These are phyloP conservation scores for Xyrichtys novacula DNA, from an alignment of 2,797 vertebrate genomes.

Conservation along the genomic window DNA sequence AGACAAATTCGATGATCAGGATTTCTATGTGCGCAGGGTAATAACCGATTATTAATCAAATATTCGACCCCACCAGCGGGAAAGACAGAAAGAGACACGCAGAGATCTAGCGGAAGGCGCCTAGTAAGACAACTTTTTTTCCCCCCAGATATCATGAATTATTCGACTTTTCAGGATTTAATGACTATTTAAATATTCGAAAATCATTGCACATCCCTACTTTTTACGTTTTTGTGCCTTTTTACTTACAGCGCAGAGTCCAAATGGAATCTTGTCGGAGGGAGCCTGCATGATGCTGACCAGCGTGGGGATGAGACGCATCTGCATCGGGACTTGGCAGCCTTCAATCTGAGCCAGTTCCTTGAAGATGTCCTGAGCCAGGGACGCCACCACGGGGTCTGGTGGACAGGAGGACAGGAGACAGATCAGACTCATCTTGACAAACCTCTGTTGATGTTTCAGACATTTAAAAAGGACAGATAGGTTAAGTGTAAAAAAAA, in stretches of 20 bases:
- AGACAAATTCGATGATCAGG: neutral
- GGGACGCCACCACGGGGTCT: constrained; percentile 98
- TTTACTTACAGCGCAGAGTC: constrained; percentile 94
- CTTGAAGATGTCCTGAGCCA: constrained; percentile 99
- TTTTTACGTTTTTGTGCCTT: neutral
- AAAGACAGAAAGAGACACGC: no score
- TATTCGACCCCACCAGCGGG: no score
- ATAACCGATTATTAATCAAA: no score
- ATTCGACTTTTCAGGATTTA: no score
- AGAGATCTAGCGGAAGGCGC: no score
- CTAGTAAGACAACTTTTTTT: no score
- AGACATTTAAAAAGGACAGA: no score
- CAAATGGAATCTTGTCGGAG: constrained; percentile 95
- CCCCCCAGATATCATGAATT: no score
- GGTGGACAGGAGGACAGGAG: constrained; percentile 32
- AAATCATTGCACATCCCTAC: no score
- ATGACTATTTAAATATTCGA: no score
- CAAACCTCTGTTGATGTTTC: neutral
- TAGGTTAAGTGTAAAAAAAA: neutral
- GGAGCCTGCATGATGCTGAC: constrained; percentile 99
- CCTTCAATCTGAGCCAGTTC: constrained; percentile 97
- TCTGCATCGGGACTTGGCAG: constrained; percentile 98
- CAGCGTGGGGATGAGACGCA: constrained; percentile 97
- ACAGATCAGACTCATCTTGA: neutral
- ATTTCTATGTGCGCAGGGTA: no score